Evolutionary conservation across 2,888 invertebrate species (phyloP).

Genomic region (Aquatica leii): DNA sequence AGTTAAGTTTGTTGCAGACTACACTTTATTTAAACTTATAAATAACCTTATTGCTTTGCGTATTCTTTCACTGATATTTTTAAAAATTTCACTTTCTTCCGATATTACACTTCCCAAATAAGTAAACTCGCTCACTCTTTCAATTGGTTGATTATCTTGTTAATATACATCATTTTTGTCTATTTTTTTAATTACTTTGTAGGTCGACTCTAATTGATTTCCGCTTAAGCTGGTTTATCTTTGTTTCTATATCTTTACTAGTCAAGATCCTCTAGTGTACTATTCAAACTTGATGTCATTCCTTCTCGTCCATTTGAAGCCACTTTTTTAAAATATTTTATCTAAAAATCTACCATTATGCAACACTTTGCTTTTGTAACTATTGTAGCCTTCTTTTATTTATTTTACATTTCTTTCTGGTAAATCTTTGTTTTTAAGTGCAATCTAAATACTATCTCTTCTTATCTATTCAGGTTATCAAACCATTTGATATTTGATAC

Average conservation of each 20-base stretch:
- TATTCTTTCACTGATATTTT: constrained; percentile 12
- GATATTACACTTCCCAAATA: constrained; percentile 1
- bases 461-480: not conserved
- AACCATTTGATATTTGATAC: not conserved
- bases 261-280: not conserved
- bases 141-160: not conserved
- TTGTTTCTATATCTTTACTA: not conserved
- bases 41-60: constrained; percentile 1
- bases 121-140: not conserved
- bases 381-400: constrained; percentile 10
- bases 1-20: not conserved
- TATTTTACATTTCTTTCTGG: not conserved
- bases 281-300: constrained; percentile 3
- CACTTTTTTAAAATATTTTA: not conserved
- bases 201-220: not conserved
- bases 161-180: not conserved
- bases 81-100: not conserved
- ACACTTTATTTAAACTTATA: constrained; percentile 6
- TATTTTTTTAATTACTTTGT: not conserved
- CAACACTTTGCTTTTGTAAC: constrained; percentile 9
- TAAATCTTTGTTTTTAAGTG: not conserved
- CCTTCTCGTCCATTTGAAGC: not conserved
- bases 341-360: constrained; percentile 7
- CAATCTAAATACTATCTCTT: constrained; percentile 3
- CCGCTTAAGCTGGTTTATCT: not conserved